Percentiles rank a stretch among this genome's conserved stretches.
phyloP scores from a whole-genome alignment of 2,797 vertebrate genomes.

The Rhinophrynus dorsalis region DNA sequence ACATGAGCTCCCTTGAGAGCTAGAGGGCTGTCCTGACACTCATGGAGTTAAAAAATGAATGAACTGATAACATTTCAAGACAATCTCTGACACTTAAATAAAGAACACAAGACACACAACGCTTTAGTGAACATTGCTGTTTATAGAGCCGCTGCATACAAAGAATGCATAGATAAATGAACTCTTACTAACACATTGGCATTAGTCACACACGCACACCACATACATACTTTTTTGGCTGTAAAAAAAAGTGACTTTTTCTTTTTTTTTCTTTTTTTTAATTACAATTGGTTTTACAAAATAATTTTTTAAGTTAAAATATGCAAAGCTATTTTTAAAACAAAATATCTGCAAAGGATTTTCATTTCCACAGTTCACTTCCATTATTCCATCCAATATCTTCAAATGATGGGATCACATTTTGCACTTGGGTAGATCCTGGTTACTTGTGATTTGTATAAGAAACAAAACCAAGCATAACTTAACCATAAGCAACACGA shows the following conservation, averaged over 20 bases:
- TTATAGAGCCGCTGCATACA: conserved; percentile 68
- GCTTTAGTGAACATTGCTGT: conserved; percentile 71
- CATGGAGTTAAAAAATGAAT: no score
- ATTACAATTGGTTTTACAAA: conserved; percentile 55
- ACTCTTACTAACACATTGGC: conserved; percentile 60
- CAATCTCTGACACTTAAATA: no score
- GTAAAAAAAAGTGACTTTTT: conserved; percentile 72
- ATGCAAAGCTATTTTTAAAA: conserved; percentile 59
- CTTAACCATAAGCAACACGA: background rate
- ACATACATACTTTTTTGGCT: conserved; percentile 83
- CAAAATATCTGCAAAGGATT: conserved; percentile 51
- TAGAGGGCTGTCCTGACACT: no score
- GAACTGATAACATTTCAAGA: no score
- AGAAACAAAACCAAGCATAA: background rate
- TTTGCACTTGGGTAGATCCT: background rate
- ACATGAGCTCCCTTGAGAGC: no score
- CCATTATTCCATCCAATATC: background rate
- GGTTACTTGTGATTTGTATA: background rate
- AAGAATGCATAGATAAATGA: conserved; percentile 95
- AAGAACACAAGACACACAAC: conserved; percentile 75
- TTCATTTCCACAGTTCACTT: conserved; percentile 45
- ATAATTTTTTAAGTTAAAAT: conserved; percentile 52
- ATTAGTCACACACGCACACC: conserved; percentile 59
- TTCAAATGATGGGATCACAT: background rate
- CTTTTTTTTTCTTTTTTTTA: no score